Base-by-base conservation (phyloP, 2,113 vertebrate genomes). In the Recurvirostra avosetta region DNA sequence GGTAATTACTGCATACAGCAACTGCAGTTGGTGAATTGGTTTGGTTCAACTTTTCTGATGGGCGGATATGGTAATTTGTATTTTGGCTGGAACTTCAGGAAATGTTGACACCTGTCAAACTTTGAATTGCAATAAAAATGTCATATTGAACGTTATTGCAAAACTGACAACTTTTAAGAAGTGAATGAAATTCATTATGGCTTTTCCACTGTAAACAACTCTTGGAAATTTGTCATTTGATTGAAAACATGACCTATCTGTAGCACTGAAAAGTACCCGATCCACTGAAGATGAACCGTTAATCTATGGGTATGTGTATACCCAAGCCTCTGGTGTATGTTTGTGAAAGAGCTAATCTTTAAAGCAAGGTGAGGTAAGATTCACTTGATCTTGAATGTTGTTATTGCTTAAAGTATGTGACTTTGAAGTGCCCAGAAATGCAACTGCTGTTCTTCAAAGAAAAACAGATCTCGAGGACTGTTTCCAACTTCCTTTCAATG, bases 401-500 rank as follows among this genome's bases (percentile, higher is more conserved):
- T 95, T 96, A 76, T 34, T 96, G 73, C 94, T 77, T 80, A 72
- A 96, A 97, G 89, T 83, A 23, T 74, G 90, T 52, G 96, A 92
- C 90, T 98, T 97, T 96, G 96, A 97, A 96, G 79, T 95, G 91
- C 91, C 90, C 96, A 98, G 88, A 96, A 97, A 96, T 77, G 83
- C 81, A 95, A 96, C 94, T 91, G 94, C 89, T 96, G 68, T 81
- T 91, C 92, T 96, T 96, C 96, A 96, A 96, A 97, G 91, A 79
- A 90, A 94, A 96, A 89, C 87, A 89, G 78, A 80, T 86, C 90
- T 92, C 2, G 5, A 91, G 86, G 80, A 95, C 77, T 85, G 68
- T 86, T 97, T 96, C 86, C 91, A 98, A 82, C 95, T 97, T 95
- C 86, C 90, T 97, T 96, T 94, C 90, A 90, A 14, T 95, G 73